Evolutionary conservation across 2,113 vertebrate genomes (phyloP).

Genomic region (Lipophrys pholis): DNA sequence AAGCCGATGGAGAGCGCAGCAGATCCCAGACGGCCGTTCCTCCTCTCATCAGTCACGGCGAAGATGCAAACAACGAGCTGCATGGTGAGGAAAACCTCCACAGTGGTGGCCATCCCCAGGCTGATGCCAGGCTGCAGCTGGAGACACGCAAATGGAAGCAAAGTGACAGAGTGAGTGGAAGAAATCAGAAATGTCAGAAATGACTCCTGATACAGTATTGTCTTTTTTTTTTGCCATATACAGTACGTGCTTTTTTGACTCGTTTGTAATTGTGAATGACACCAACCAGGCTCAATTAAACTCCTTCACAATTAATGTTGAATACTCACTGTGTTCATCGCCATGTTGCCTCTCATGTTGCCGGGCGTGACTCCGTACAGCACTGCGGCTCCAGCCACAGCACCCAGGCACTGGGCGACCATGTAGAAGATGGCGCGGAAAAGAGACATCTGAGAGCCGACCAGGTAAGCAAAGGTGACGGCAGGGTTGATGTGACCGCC

Average conservation of each 20-base stretch:
- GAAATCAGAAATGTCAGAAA: not conserved
- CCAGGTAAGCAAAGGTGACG: slow-evolving; percentile 91
- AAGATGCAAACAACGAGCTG: slow-evolving; percentile 92
- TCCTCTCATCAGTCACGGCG: slow-evolving; percentile 90
- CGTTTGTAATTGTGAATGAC: not conserved
- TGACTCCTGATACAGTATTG: not conserved
- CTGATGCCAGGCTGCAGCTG: slow-evolving; percentile 92
- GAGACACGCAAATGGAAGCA: slow-evolving; percentile 3
- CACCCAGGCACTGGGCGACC: slow-evolving; percentile 90
- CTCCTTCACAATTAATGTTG: too few relatives aligned
- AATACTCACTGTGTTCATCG: slow-evolving; percentile 88
- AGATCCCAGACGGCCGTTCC: slow-evolving; percentile 89
- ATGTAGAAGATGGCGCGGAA: slow-evolving; percentile 91
- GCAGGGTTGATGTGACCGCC: slow-evolving; percentile 95
- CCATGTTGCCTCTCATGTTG: slow-evolving; percentile 90
- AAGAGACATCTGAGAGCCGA: slow-evolving; percentile 93
- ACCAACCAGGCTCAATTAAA: too few relatives aligned
- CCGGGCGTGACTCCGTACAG: slow-evolving; percentile 91
- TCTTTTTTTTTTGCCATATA: not conserved
- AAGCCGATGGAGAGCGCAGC: slow-evolving; percentile 93
- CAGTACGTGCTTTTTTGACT: not conserved
- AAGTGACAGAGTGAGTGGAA: not conserved
- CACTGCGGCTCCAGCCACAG: slow-evolving; percentile 90
- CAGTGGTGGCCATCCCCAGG: slow-evolving; percentile 89
- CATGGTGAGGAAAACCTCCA: slow-evolving; percentile 94